phyloP scores from a whole-genome alignment of 2,113 vertebrate species.

The Stegastes partitus region DNA sequence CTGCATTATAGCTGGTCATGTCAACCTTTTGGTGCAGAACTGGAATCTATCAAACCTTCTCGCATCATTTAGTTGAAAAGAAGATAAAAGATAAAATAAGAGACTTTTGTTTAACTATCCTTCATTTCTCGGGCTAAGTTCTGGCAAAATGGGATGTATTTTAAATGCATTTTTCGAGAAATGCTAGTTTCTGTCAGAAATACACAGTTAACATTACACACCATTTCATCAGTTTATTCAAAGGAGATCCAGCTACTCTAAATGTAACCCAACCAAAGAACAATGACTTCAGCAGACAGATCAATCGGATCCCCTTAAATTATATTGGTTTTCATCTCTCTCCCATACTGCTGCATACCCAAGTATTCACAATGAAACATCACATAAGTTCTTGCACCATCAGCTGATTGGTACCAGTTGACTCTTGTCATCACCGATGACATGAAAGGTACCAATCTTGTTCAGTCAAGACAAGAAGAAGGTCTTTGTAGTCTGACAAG shows the following conservation, averaged over 20 bases:
- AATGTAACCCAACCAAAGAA: neutral
- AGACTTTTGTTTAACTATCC: neutral
- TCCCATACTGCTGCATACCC: rapidly evolving
- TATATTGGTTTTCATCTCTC: neutral
- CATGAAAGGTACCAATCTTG: neutral
- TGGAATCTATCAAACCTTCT: neutral
- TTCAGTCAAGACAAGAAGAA: neutral
- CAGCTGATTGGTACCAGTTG: neutral
- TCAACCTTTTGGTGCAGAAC: conserved; percentile 5
- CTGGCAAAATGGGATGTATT: neutral
- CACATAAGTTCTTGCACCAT: neutral
- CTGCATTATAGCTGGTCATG: neutral
- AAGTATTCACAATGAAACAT: neutral
- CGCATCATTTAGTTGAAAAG: conserved; percentile 1
- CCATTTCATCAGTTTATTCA: neutral
- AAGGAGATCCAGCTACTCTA: neutral
- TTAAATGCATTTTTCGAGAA: neutral
- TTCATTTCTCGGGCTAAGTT: neutral
- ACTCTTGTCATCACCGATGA: conserved; percentile 2
- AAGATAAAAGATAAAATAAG: neutral
- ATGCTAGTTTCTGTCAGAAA: neutral
- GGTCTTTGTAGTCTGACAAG: conserved; percentile 2
- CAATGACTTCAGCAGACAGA: neutral
- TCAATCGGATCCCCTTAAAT: neutral
- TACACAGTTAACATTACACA: neutral